Percentiles rank a stretch among this genome's conserved stretches.
phyloP scores from a whole-genome alignment of 2,113 vertebrate genomes.

The Hippocampus barbouri region DNA sequence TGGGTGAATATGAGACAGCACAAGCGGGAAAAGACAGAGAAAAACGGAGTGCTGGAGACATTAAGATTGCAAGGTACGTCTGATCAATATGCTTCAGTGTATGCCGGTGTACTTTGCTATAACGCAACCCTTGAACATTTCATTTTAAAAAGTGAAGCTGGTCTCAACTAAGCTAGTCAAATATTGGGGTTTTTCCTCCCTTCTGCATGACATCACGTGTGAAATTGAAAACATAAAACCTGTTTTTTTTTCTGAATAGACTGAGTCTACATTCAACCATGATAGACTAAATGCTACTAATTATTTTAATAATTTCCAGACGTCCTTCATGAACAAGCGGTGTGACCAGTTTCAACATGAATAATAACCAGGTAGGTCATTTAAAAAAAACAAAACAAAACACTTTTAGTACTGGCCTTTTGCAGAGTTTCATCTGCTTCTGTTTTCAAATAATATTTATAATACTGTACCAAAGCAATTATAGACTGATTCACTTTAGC shows the following conservation, averaged over 20 bases:
- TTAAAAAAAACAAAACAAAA: neutral
- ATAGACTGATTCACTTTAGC: no score
- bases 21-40: neutral
- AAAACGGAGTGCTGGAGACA: neutral
- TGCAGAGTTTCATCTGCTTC: neutral
- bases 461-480: no score
- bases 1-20: neutral
- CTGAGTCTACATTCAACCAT: neutral
- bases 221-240: neutral
- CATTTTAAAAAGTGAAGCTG: neutral
- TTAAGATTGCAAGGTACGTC: slow-evolving; percentile 13
- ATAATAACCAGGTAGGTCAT: slow-evolving; percentile 25
- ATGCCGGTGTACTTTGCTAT: neutral
- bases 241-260: neutral
- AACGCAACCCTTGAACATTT: neutral
- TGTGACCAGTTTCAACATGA: slow-evolving; percentile 30
- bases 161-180: neutral
- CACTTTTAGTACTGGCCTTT: neutral
- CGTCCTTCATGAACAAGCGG: neutral
- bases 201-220: neutral
- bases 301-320: neutral
- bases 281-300: neutral
- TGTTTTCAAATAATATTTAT: neutral
- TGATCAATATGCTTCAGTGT: neutral
- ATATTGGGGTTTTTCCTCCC: no score